Evolutionary conservation across 2,888 invertebrate species (phyloP), one percentile per base, ranked within the genome.

Genomic region (Pyralis farinalis): DNA sequence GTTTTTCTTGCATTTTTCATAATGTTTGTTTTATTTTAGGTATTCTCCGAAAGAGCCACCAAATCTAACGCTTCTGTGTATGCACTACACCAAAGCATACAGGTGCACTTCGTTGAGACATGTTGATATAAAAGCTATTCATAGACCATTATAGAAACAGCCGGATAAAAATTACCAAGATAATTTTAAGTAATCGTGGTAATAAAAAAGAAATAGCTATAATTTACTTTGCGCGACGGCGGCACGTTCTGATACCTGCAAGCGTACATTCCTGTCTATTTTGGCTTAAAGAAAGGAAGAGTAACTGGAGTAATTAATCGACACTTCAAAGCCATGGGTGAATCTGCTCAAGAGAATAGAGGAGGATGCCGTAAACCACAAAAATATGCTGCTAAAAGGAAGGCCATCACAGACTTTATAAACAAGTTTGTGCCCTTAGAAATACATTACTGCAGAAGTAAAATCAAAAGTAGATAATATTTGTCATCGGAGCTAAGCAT

Each of bases 361-460:
- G 44, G 40, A 34, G 44, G 44, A 11, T 34, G 40, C 22, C 39
- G 11, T 16, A 11, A 12, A 31, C 38, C 41, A 1, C 34, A 34
- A 7, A 38, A 34, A 32, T 35, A 35, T 35, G 4, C 6, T 5
- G 6, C 12, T 5, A 42, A 40, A 39, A 33, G 10, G 33, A 29
- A 34, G 16, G 44, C 43, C 8, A 22, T 47, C 8, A 36, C 34
- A 28, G 40, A 34, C 7, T 47, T 44, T 25, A 47, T 44, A 8
- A 20, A 47, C 9, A 34, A 21, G 12, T 33, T 47, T 11, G 33
- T 30, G n/a, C 38, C 36, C 10, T n/a, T 37, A 29, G 46, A 47
- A 28, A 36, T 30, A 1, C 42, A 42, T 34, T 47, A 43, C 22
- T 47, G 43, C 30, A n/a, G 40, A 12, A 28, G 39, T 3, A 43